Percentiles rank a stretch among this genome's conserved stretches.
phyloP scores from a whole-genome alignment of 2,113 vertebrate species.

The Limnothrissa miodon region DNA sequence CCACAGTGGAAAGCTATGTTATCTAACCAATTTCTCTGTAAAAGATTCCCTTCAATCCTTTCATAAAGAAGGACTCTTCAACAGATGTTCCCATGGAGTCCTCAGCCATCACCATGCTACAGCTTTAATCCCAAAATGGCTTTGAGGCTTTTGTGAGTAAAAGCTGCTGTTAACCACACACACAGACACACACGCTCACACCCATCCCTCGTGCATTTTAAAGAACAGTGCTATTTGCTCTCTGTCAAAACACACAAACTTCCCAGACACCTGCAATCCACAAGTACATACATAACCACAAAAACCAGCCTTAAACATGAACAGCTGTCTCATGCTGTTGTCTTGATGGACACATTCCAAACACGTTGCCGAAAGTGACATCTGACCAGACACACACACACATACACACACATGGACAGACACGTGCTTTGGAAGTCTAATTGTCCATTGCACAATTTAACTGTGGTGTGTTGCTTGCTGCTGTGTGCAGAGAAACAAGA shows the following conservation, averaged over 20 bases:
- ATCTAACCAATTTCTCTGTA: background rate
- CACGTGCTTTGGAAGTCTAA: background rate
- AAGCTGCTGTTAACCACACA: constrained; percentile 26
- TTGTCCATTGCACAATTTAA: constrained; percentile 6
- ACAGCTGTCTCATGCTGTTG: constrained; percentile 26
- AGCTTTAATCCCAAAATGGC: constrained; percentile 30
- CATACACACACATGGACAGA: too few relatives aligned
- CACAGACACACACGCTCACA: too few relatives aligned
- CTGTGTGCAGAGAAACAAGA: background rate
- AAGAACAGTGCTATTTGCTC: constrained; percentile 8
- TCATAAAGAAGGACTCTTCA: background rate
- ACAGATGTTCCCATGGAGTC: background rate
- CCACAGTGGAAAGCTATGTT: background rate
- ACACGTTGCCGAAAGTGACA: background rate
- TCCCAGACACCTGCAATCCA: background rate
- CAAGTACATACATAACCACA: background rate
- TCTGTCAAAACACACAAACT: constrained; percentile 7
- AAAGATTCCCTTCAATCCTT: background rate
- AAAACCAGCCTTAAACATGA: constrained; percentile 12
- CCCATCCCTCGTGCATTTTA: background rate
- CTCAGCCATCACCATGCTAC: background rate
- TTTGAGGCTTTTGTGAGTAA: constrained; percentile 42
- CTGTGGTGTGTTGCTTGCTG: background rate
- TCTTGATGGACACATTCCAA: constrained; percentile 13
- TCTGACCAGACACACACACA: background rate